A percentile compares a stretch with the other conserved stretches of the same genome.
phyloP scores from a whole-genome alignment of 2,797 vertebrate species.

The Crenichthys baileyi region DNA sequence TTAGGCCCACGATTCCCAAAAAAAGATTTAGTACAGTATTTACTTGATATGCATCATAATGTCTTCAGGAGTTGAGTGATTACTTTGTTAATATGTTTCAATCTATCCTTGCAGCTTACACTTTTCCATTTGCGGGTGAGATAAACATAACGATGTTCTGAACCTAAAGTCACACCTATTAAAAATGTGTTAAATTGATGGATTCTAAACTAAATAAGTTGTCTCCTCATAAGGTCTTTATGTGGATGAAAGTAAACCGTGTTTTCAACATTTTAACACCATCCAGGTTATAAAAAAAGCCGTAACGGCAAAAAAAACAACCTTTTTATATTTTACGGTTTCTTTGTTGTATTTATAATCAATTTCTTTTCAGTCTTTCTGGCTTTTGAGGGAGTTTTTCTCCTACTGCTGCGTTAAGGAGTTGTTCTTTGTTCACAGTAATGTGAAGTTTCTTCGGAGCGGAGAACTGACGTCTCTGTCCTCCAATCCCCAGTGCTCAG shows the following conservation, averaged over 20 bases:
- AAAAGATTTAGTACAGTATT: neutral
- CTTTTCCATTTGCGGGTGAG: neutral
- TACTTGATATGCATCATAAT: neutral
- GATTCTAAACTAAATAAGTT: slow-evolving; percentile 9
- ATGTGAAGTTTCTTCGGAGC: slow-evolving; percentile 46
- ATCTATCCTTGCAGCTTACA: neutral
- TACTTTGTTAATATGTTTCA: slow-evolving; percentile 1
- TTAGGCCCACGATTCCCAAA: slow-evolving; percentile 27
- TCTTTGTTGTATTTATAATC: slow-evolving; percentile 28
- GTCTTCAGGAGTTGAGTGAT: neutral
- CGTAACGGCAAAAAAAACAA: slow-evolving; percentile 32
- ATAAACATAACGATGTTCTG: neutral
- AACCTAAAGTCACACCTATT: neutral
- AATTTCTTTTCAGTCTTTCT: slow-evolving; percentile 19
- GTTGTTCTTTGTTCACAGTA: slow-evolving; percentile 42
- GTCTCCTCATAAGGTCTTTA: slow-evolving; percentile 15
- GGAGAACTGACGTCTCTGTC: slow-evolving; percentile 41
- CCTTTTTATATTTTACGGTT: slow-evolving; percentile 12
- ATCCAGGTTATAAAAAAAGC: slow-evolving; percentile 41
- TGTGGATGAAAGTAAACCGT: slow-evolving; percentile 23
- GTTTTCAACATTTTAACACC: slow-evolving; percentile 33
- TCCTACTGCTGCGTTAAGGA: slow-evolving; percentile 32
- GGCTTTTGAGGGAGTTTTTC: slow-evolving; percentile 39
- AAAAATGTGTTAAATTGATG: slow-evolving; percentile 1
- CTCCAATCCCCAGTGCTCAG: slow-evolving; percentile 32